Evolutionary conservation across 2,113 vertebrate genomes (phyloP).

Genomic region (Lampris megalopsis): DNA sequence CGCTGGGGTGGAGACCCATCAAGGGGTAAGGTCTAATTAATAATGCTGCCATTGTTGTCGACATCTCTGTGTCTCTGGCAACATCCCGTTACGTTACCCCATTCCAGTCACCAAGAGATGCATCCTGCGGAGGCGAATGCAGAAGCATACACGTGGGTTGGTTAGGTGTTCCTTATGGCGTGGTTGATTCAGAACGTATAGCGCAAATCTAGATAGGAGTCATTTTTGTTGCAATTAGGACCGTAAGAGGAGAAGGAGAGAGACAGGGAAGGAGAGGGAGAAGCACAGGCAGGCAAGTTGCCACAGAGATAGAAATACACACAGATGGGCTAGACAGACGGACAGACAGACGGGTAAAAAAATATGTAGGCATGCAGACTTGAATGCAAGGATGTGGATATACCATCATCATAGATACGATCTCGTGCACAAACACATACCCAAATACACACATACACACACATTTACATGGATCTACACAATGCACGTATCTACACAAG

Average conservation of each 20-base stretch:
- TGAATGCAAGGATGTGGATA: slow-evolving; percentile 6
- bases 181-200: slow-evolving; percentile 33
- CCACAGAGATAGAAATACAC: slow-evolving; percentile 50
- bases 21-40: slow-evolving; percentile 61
- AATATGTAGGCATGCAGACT: slow-evolving; percentile 23
- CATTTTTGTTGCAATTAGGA: slow-evolving; percentile 48
- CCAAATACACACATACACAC: slow-evolving; percentile 29
- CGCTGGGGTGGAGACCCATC: slow-evolving; percentile 56
- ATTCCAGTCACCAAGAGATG: slow-evolving; percentile 8
- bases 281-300: slow-evolving; percentile 50
- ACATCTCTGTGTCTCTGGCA: slow-evolving; percentile 43
- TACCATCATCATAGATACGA: neutral
- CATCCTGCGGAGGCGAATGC: slow-evolving; percentile 21
- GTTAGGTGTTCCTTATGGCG: slow-evolving; percentile 22
- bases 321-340: slow-evolving; percentile 67
- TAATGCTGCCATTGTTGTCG: slow-evolving; percentile 44
- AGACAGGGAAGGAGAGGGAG: neutral
- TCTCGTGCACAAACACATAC: slow-evolving; percentile 8
- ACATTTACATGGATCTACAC: neutral
- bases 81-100: slow-evolving; percentile 44
- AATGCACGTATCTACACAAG: slow-evolving; percentile 21
- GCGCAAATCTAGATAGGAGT: slow-evolving; percentile 43
- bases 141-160: slow-evolving; percentile 8
- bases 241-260: slow-evolving; percentile 10
- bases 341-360: slow-evolving; percentile 59